Base-by-base conservation (phyloP, 2,888 invertebrate genomes). In the Harpagoxenus sublaevis region DNA sequence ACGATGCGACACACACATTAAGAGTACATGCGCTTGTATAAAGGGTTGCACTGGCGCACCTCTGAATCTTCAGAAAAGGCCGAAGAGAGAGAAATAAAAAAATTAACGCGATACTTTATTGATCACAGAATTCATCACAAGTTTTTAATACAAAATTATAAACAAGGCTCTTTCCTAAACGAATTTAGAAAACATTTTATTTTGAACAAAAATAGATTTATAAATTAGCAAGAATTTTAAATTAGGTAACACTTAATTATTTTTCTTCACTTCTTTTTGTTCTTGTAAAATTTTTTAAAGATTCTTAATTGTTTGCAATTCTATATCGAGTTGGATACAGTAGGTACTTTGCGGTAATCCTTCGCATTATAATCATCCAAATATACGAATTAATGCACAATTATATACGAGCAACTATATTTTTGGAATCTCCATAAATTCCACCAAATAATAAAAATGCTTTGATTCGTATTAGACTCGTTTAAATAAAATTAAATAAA, bases 1-100 rank as follows among this genome's bases (percentile, higher is more conserved):
- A 68, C 55, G 71, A 79, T 70, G 39, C 42, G 48, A 66, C 63
- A 75, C 48, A 39, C 10, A 53, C 8, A n/a, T 78, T 42, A n/a
- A n/a, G 10, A 42, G 53, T 39, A 39, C 9, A 45, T 45, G 1
- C 35, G n/a, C 15, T 45, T 31, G 53, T 23, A 31, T 10, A 31
- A 45, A 15, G n/a, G 45, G 12, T 66, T 39, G 53, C 28, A 55
- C n/a, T 35, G 42, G n/a, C n/a, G 45, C 39, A 23, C 6, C 1
- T 45, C n/a, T 45, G n/a, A 57, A 57, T 78, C 45, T 55, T 55
- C 10, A 4, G n/a, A n/a, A 15, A 18, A n/a, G 53, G 12, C 12
- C 15, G 28, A 23, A 65, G 15, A 23, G 23, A 23, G 23, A 23
- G 23, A 39, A 66, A 48, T 28, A 15, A 3, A 23, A 9, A 15